Evolutionary conservation across 1,140 invertebrate genomes (phyloP).

Genomic region (Matsumurasca onukii): DNA sequence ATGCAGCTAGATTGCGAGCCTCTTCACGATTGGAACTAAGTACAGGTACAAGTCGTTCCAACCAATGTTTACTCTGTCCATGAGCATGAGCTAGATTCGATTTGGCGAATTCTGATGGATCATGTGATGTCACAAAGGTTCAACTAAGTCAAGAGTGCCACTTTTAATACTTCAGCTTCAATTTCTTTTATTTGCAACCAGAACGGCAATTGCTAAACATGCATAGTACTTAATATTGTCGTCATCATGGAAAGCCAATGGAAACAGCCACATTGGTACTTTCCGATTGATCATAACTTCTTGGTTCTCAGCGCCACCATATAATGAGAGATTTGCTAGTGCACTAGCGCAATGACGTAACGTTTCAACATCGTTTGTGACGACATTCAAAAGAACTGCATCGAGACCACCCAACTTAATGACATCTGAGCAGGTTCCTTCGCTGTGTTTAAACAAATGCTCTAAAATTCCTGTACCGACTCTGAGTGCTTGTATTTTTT

Average conservation of each 20-base stretch:
- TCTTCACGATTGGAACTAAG: slow-evolving; percentile 95
- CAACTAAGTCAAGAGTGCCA: slow-evolving; percentile 92
- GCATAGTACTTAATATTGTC: slow-evolving; percentile 98
- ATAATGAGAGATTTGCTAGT: slow-evolving; percentile 93
- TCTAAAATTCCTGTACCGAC: slow-evolving; percentile 86
- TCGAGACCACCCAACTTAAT: slow-evolving; percentile 84
- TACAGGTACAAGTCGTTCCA: slow-evolving; percentile 89
- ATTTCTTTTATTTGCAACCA: slow-evolving; percentile 99
- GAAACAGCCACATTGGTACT: slow-evolving; percentile 97
- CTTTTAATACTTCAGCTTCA: slow-evolving; percentile 92
- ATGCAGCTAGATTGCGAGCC: slow-evolving; percentile 94
- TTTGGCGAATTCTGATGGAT: slow-evolving; percentile 92
- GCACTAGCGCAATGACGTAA: slow-evolving; percentile 94
- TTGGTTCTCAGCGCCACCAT: slow-evolving; percentile 93
- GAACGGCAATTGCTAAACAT: slow-evolving; percentile 92
- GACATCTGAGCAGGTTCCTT: slow-evolving; percentile 90
- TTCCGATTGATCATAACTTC: slow-evolving; percentile 96
- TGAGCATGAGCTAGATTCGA: slow-evolving; percentile 91
- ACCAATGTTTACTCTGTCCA: slow-evolving; percentile 95
- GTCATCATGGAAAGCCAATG: slow-evolving; percentile 93
- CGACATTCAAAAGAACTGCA: slow-evolving; percentile 91
- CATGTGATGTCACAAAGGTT: slow-evolving; percentile 91
- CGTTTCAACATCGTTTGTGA: slow-evolving; percentile 89
- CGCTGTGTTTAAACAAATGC: slow-evolving; percentile 97
- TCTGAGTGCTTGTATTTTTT: slow-evolving; percentile 70